phyloP scores from a whole-genome alignment of 1,140 invertebrate species.

The Drusus annulatus region DNA sequence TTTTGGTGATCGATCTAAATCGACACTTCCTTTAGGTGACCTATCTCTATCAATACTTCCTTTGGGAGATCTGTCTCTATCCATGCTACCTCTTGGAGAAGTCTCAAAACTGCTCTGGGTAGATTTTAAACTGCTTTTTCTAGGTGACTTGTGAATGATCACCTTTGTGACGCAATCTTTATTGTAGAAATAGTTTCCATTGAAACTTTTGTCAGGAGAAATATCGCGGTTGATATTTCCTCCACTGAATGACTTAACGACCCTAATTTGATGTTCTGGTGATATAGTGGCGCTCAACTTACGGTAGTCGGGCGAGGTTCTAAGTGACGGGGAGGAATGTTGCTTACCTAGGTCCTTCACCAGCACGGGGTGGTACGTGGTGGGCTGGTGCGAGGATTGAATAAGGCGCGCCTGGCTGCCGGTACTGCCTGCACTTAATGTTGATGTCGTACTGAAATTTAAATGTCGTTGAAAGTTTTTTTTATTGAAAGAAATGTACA shows the following conservation, averaged over 20 bases:
- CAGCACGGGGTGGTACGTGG: slow-evolving; percentile 88
- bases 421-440: slow-evolving; percentile 93
- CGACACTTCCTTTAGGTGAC: slow-evolving; percentile 66
- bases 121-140: slow-evolving; percentile 67
- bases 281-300: slow-evolving; percentile 49
- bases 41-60: slow-evolving; percentile 64
- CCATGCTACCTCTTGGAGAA: slow-evolving; percentile 54
- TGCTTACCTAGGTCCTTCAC: slow-evolving; percentile 90
- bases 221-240: slow-evolving; percentile 67
- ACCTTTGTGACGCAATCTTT: slow-evolving; percentile 69
- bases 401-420: slow-evolving; percentile 94
- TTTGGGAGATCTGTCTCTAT: slow-evolving; percentile 64
- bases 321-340: slow-evolving; percentile 68
- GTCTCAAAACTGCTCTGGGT: slow-evolving; percentile 62
- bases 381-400: slow-evolving; percentile 93
- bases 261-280: slow-evolving; percentile 66
- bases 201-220: slow-evolving; percentile 64
- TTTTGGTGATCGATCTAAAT: slow-evolving; percentile 60
- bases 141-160: slow-evolving; percentile 71
- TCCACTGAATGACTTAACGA: slow-evolving; percentile 68
- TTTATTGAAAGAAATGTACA: too few species aligned
- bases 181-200: slow-evolving; percentile 63
- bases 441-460: slow-evolving; percentile 87
- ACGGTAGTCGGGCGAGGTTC: slow-evolving; percentile 68
- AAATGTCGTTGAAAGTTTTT: slow-evolving; percentile 1